Conservation (phyloP, 2,888 invertebrate species). For the Lamproptera curius region DNA sequence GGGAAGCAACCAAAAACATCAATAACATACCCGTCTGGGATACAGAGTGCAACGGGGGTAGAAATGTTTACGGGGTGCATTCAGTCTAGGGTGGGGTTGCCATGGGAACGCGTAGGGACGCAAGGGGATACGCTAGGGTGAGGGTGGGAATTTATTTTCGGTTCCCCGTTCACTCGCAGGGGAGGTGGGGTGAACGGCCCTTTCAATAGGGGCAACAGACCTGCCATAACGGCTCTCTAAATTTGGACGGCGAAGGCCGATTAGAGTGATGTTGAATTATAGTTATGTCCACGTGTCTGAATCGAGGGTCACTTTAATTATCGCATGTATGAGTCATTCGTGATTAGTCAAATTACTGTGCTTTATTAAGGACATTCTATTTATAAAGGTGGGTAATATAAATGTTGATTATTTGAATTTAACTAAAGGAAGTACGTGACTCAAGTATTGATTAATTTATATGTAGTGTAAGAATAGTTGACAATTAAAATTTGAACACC, state of each 20-base stretch:
- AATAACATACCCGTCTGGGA: constrained; percentile 42
- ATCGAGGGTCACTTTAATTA: background rate
- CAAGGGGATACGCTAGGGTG: constrained; percentile 65
- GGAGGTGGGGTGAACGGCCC: constrained; percentile 71
- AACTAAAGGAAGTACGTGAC: too few species aligned
- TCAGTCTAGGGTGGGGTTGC: constrained; percentile 53
- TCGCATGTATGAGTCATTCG: too few species aligned
- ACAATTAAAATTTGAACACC: too few species aligned
- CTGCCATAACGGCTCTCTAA: constrained; percentile 14
- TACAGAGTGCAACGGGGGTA: constrained; percentile 26
- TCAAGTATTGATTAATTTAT: too few species aligned
- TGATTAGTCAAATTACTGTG: too few species aligned
- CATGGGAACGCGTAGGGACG: constrained; percentile 53
- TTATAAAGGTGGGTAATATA: too few species aligned
- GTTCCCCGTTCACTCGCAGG: constrained; percentile 63
- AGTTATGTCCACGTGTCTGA: background rate
- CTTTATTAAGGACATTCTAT: too few species aligned
- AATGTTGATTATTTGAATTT: too few species aligned
- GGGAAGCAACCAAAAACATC: constrained; percentile 45
- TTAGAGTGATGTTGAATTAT: constrained; percentile 5
- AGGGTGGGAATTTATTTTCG: constrained; percentile 69
- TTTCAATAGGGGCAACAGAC: constrained; percentile 26
- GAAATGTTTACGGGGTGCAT: constrained; percentile 48
- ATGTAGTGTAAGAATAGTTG: too few species aligned
- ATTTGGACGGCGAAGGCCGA: constrained; percentile 12